Evolutionary conservation across 2,113 vertebrate genomes (phyloP).

Genomic region (Callaeas wilsoni): DNA sequence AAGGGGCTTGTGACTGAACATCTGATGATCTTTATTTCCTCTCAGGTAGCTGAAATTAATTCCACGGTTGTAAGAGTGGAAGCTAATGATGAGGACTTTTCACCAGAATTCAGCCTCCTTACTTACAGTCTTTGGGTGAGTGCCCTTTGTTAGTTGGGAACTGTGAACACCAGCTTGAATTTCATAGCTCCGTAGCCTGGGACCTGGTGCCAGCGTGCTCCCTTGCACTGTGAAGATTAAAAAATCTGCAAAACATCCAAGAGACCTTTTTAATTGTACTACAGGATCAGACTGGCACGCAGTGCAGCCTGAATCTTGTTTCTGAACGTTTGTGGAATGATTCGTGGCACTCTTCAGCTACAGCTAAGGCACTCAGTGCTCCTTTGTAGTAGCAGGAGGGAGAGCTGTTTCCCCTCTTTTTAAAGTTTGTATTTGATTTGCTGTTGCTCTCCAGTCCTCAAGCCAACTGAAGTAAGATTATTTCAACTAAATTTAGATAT

Average conservation of each 20-base stretch:
- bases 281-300: not conserved
- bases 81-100: conserved; percentile 68
- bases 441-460: not conserved
- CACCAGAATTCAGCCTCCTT: conserved; percentile 26
- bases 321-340: not conserved
- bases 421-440: not conserved
- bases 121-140: conserved; percentile 69
- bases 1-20: not conserved
- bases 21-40: not conserved
- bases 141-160: not conserved
- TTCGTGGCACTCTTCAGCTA: not conserved
- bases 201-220: fast-evolving
- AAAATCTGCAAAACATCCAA: not conserved
- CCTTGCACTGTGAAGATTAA: not conserved
- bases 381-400: not conserved
- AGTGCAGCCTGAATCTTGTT: not conserved
- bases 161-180: not conserved
- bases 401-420: not conserved
- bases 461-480: not conserved
- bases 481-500: not conserved
- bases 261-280: not conserved
- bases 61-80: conserved; percentile 53
- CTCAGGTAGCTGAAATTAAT: conserved; percentile 33
- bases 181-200: not conserved
- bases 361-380: not conserved